phyloP scores from a whole-genome alignment of 2,113 vertebrate genomes.

The Oostethus manadensis region DNA sequence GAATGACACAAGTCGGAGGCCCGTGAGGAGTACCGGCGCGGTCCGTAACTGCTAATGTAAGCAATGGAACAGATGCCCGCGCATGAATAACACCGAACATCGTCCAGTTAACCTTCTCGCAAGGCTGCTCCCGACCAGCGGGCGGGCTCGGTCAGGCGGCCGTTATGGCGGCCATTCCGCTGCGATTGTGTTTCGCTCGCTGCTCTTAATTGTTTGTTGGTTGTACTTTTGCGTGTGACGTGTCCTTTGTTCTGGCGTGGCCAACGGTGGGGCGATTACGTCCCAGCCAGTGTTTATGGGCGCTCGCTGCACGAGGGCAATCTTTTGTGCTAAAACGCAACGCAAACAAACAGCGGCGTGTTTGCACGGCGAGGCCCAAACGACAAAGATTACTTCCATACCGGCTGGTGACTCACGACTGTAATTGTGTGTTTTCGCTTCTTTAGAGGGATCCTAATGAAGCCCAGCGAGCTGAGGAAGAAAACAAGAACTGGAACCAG shows the following conservation, averaged over 20 bases:
- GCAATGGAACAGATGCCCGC: constrained; percentile 65
- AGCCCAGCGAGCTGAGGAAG: too few relatives aligned
- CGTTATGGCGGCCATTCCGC: constrained; percentile 55
- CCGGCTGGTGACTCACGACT: constrained; percentile 53
- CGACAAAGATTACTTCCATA: constrained; percentile 60
- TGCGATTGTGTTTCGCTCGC: constrained; percentile 53
- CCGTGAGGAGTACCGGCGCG: constrained; percentile 67
- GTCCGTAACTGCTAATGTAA: constrained; percentile 68
- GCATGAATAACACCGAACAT: constrained; percentile 61
- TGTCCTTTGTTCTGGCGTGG: constrained; percentile 28
- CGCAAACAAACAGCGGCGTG: constrained; percentile 51
- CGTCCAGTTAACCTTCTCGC: constrained; percentile 68
- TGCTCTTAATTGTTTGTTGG: constrained; percentile 61
- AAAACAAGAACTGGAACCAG: too few relatives aligned
- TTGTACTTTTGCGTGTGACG: constrained; percentile 20
- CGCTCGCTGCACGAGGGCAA: constrained; percentile 38
- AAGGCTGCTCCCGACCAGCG: constrained; percentile 62
- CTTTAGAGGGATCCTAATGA: constrained; percentile 65
- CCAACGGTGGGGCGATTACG: constrained; percentile 50
- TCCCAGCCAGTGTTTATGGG: constrained; percentile 50
- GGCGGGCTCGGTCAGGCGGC: constrained; percentile 53
- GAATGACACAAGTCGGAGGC: constrained; percentile 71
- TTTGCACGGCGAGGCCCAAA: constrained; percentile 50
- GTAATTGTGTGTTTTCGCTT: constrained; percentile 67
- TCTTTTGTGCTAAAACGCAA: constrained; percentile 50